Percentiles rank a stretch among this genome's conserved stretches.
Conservation (phyloP, 2,113 vertebrate genomes). For the Galemys pyrenaicus region DNA sequence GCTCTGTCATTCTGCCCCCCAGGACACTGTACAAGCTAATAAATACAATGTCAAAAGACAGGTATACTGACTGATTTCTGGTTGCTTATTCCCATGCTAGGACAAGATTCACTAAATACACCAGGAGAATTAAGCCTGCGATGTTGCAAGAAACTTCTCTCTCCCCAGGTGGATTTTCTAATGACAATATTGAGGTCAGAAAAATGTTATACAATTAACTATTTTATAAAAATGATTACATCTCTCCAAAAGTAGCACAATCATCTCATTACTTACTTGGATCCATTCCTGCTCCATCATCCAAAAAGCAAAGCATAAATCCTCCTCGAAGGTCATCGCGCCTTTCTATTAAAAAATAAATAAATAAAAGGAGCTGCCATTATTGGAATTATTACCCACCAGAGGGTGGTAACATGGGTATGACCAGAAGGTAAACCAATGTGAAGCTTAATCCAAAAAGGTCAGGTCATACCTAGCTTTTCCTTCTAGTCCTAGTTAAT, state of each 20-base stretch:
- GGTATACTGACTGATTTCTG: neutral
- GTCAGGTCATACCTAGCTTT: neutral
- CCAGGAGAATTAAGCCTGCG: constrained; percentile 19
- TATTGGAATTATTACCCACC: neutral
- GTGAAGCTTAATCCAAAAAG: neutral
- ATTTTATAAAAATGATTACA: constrained; percentile 35
- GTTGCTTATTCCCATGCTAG: constrained; percentile 8
- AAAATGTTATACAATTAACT: constrained; percentile 18
- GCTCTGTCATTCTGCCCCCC: neutral
- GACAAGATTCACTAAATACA: constrained; percentile 27
- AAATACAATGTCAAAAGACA: constrained; percentile 2
- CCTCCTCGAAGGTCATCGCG: constrained; percentile 93
- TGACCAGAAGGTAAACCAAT: neutral
- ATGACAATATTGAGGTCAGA: constrained; percentile 27
- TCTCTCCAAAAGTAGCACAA: neutral
- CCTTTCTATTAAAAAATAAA: constrained; percentile 85
- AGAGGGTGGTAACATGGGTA: neutral
- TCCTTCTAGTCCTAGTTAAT: neutral
- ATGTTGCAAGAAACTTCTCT: constrained; percentile 13
- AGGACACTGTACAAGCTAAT: constrained; percentile 35
- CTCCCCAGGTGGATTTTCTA: neutral
- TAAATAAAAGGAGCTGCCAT: constrained; percentile 72
- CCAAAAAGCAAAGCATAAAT: constrained; percentile 98
- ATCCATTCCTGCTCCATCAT: constrained; percentile 98
- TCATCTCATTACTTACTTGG: constrained; percentile 89